phyloP scores from a whole-genome alignment of 2,888 invertebrate genomes.

The Hybos culiciformis region DNA sequence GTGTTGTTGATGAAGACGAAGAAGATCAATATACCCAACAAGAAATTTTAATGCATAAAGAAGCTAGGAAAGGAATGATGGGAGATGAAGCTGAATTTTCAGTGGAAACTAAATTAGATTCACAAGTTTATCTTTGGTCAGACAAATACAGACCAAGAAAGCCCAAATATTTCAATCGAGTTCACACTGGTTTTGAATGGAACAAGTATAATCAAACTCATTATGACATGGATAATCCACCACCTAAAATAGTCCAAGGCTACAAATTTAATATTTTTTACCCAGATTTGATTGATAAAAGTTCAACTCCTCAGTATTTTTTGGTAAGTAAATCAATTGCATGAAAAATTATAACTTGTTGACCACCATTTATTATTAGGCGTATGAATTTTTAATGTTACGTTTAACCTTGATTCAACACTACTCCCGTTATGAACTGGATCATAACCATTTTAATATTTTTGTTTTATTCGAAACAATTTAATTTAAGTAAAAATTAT shows the following conservation, averaged over 20 bases:
- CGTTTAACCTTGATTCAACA: too few species aligned
- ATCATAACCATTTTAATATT: too few species aligned
- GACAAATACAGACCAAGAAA: slow-evolving; percentile 97
- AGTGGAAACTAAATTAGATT: slow-evolving; percentile 74
- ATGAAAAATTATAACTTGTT: too few species aligned
- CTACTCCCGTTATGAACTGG: too few species aligned
- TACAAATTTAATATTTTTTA: slow-evolving; percentile 99
- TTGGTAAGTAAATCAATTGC: slow-evolving; percentile 62
- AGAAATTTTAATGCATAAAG: slow-evolving; percentile 56
- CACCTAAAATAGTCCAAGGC: slow-evolving; percentile 99
- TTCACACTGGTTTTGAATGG: slow-evolving; percentile 98
- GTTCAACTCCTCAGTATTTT: slow-evolving; percentile 82
- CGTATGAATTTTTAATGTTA: too few species aligned
- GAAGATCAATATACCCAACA: slow-evolving; percentile 41
- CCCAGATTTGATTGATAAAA: slow-evolving; percentile 93
- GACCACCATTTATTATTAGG: too few species aligned
- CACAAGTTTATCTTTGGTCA: slow-evolving; percentile 72
- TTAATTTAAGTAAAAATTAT: too few species aligned
- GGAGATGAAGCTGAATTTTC: slow-evolving; percentile 84
- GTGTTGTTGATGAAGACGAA: too few species aligned
- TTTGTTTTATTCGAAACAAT: too few species aligned
- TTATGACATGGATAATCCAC: slow-evolving; percentile 99
- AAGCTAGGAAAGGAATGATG: slow-evolving; percentile 73
- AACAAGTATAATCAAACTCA: slow-evolving; percentile 99
- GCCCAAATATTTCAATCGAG: slow-evolving; percentile 93